A percentile compares a stretch with the other conserved stretches of the same genome.
phyloP scores from a whole-genome alignment of 2,113 vertebrate genomes.

The Sinocyclocheilus anophthalmus region DNA sequence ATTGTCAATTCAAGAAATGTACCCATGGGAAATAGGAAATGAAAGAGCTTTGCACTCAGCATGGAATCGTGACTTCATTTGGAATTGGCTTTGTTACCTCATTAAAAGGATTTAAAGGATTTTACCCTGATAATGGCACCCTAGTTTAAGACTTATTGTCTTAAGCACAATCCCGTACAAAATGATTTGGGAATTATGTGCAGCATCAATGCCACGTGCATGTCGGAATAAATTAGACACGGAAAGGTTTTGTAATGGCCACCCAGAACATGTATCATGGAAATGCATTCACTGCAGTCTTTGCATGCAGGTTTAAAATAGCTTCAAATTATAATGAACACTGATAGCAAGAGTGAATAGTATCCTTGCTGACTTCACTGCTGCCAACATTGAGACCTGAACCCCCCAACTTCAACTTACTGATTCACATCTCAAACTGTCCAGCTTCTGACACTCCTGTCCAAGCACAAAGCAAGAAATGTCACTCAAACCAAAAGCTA shows the following conservation, averaged over 20 bases:
- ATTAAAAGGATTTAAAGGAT: constrained; percentile 59
- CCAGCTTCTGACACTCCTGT: constrained; percentile 2
- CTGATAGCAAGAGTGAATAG: background rate
- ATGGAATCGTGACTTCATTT: constrained; percentile 37
- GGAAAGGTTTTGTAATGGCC: background rate
- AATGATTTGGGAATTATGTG: constrained; percentile 48
- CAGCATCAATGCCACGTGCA: constrained; percentile 9
- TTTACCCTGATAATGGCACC: constrained; percentile 49
- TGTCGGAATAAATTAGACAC: constrained; percentile 36
- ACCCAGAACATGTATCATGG: background rate
- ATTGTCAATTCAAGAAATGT: constrained; percentile 32
- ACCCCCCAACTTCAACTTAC: background rate
- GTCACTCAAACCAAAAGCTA: constrained; percentile 30
- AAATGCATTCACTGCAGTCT: background rate
- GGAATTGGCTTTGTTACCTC: constrained; percentile 46
- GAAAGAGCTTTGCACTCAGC: constrained; percentile 31
- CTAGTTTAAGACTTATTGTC: constrained; percentile 51
- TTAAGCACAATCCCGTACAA: constrained; percentile 40
- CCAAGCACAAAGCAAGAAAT: constrained; percentile 12
- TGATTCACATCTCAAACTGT: background rate
- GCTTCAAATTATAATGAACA: background rate
- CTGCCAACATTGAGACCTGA: background rate
- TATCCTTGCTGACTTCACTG: background rate
- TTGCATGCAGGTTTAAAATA: background rate
- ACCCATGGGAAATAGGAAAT: constrained; percentile 36